These are phyloP conservation scores for Triops cancriformis DNA, from an alignment of 1,140 invertebrate genomes.

Conservation along the genomic window DNA sequence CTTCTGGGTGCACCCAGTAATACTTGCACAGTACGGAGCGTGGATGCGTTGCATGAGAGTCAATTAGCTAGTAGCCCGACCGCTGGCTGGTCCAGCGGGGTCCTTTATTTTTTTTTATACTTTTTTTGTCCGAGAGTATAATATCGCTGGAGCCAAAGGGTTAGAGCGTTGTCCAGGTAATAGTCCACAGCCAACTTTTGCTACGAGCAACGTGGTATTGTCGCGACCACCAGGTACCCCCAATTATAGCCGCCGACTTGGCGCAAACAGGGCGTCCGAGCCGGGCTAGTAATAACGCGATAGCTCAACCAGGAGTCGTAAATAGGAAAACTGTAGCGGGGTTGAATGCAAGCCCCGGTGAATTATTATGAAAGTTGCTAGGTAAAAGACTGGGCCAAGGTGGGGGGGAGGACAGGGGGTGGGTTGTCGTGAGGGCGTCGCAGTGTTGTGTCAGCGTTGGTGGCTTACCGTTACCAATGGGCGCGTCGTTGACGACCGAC, in stretches of 20 bases:
- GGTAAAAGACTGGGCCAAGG: neutral
- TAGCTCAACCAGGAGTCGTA: neutral
- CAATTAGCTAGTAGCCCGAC: conserved; percentile 3
- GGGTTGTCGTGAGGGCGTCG: neutral
- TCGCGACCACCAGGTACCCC: neutral
- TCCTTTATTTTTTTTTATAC: no score
- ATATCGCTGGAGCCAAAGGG: neutral
- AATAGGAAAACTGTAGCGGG: neutral
- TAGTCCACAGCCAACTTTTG: neutral
- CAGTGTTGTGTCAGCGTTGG: conserved; percentile 9
- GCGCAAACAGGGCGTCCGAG: neutral
- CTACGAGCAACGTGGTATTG: neutral
- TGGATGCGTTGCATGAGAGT: neutral
- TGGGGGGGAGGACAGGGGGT: neutral
- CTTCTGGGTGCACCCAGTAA: no score
- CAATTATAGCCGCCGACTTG: neutral
- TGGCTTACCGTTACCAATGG: conserved; percentile 4
- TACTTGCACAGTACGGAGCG: no score
- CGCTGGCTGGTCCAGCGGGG: neutral
- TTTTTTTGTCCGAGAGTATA: neutral
- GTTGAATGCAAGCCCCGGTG: neutral
- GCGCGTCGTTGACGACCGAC: conserved; percentile 1
- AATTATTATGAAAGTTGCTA: neutral
- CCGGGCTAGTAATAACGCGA: neutral
- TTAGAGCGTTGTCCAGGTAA: neutral